Conservation (phyloP, 2,113 vertebrate species). For the Oncorhynchus gorbuscha region DNA sequence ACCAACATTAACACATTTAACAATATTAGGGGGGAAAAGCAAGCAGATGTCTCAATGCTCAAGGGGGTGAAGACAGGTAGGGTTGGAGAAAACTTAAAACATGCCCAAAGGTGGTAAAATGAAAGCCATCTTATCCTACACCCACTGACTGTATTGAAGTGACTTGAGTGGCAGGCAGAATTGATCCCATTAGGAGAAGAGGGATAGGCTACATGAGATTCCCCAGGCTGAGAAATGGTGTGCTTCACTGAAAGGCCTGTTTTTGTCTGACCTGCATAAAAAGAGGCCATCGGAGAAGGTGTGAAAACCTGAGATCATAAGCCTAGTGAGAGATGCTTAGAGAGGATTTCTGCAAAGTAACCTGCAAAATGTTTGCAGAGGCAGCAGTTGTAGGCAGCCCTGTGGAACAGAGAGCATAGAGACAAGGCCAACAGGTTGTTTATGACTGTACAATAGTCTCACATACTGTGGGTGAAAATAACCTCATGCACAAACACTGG, state of each 20-base stretch:
- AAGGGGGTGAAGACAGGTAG: too few species aligned
- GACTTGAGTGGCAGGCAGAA: too few species aligned
- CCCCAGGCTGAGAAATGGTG: not conserved
- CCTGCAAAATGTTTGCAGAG: conserved; percentile 45
- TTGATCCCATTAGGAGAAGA: too few species aligned
- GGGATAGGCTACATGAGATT: too few species aligned
- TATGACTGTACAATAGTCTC: not conserved
- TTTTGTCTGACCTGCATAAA: not conserved
- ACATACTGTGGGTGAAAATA: not conserved
- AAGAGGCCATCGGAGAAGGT: not conserved
- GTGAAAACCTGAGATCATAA: conserved; percentile 16
- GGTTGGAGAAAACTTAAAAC: too few species aligned
- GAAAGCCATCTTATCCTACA: too few species aligned
- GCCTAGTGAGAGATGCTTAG: not conserved
- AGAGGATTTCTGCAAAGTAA: conserved; percentile 26
- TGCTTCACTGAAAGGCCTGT: too few species aligned
- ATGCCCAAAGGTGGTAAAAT: too few species aligned
- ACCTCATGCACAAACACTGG: not conserved
- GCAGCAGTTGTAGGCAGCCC: conserved; percentile 25
- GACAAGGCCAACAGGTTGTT: not conserved
- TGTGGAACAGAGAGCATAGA: conserved; percentile 13
- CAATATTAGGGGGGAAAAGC: too few species aligned
- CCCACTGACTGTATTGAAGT: too few species aligned
- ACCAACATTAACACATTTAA: not conserved
- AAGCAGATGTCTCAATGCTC: too few species aligned